A percentile compares a stretch with the other conserved stretches of the same genome.
phyloP scores from a whole-genome alignment of 2,113 vertebrate species.

The Zootoca vivipara region DNA sequence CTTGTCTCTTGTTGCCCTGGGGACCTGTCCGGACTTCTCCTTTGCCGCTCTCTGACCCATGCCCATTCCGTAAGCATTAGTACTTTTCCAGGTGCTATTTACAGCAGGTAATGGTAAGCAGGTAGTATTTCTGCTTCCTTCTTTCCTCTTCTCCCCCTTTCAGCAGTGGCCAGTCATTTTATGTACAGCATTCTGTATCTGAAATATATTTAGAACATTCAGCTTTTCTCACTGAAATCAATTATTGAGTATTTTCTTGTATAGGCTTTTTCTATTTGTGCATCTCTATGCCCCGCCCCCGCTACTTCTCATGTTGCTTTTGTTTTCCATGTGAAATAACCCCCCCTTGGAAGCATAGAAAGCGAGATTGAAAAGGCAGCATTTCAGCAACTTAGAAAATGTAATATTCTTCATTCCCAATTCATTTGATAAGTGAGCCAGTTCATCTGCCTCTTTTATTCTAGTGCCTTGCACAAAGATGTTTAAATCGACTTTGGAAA shows the following conservation, averaged over 20 bases:
- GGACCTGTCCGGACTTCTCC: background rate
- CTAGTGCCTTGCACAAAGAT: background rate
- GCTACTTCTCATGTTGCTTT: background rate
- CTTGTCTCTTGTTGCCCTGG: background rate
- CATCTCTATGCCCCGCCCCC: background rate
- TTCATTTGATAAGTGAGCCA: conserved; percentile 27
- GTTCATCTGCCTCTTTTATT: conserved; percentile 11
- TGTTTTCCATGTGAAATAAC: conserved; percentile 19
- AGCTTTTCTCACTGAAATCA: conserved; percentile 24
- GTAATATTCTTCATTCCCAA: conserved; percentile 1
- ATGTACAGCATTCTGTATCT: background rate
- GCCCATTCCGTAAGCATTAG: background rate
- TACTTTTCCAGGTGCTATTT: background rate
- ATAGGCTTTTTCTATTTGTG: background rate
- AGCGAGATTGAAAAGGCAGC: conserved; percentile 15
- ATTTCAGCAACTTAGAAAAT: conserved; percentile 35
- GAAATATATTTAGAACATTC: conserved; percentile 6
- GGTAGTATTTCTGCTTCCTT: background rate
- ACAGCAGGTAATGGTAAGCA: background rate
- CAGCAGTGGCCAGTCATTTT: background rate
- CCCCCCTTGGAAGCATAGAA: conserved; percentile 18
- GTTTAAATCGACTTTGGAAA: background rate
- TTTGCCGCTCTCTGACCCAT: background rate
- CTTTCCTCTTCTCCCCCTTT: too few relatives aligned
- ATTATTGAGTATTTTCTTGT: background rate